Conservation (phyloP, 2,888 invertebrate species). For the Byasa hedistus region DNA sequence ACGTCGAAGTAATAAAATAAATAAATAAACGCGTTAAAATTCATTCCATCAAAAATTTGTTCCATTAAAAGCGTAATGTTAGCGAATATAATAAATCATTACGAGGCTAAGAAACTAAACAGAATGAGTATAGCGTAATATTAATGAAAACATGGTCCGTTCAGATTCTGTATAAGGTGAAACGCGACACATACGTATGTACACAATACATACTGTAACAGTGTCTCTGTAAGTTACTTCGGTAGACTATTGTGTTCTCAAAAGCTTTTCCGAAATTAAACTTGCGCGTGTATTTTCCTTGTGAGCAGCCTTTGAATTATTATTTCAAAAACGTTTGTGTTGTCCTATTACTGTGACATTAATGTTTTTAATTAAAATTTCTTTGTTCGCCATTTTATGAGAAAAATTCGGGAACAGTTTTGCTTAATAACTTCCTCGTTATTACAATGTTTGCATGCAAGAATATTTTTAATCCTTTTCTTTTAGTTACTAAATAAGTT, state of each 20-base stretch:
- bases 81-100: no score
- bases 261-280: conserved; percentile 30
- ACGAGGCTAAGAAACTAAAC: no score
- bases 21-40: no score
- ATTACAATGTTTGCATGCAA: neutral
- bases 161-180: neutral
- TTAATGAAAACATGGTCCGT: conserved; percentile 4
- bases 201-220: neutral
- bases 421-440: conserved; percentile 17
- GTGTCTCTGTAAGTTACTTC: conserved; percentile 23
- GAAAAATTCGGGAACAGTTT: conserved; percentile 4
- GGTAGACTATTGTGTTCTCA: conserved; percentile 25
- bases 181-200: neutral
- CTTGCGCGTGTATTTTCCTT: conserved; percentile 29
- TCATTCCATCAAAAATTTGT: no score
- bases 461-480: neutral
- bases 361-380: conserved; percentile 30
- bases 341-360: conserved; percentile 25
- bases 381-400: conserved; percentile 11
- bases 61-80: no score
- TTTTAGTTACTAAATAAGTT: neutral
- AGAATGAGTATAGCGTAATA: neutral
- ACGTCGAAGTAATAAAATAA: no score
- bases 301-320: conserved; percentile 28
- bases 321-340: conserved; percentile 22